Evolutionary conservation across 2,113 vertebrate genomes (phyloP), one percentile per base, ranked within the genome.

Genomic region (Symphodus melops): DNA sequence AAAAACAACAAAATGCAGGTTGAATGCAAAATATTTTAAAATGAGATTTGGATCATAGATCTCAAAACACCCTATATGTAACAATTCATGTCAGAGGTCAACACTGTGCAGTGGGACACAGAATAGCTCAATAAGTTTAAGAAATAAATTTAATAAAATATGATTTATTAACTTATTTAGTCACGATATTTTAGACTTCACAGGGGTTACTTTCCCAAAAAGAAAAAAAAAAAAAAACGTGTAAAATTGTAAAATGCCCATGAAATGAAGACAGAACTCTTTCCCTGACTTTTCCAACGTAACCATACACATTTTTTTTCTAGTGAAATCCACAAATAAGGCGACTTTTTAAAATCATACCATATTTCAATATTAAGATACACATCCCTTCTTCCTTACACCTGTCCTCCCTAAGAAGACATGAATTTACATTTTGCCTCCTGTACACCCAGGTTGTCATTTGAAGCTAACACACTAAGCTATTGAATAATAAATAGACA

Each of bases 401-500:
- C 44, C 23, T 73, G 48, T 59, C 67, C 70, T 51, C 65, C 19
- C 57, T 77, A 80, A 82, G 77, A 23, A 67, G 73, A 73, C 53
- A 19, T 51, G 51, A 54, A 86, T 91, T 87, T 86, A 84, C 84
- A 88, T 89, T 81, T 88, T 74, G 67, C 76, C 55, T 70, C 85
- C 79, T 86, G 77, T 88, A 81, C 72, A 85, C 68, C n/a, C 58
- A 28, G 62, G 78, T 78, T 80, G 71, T 86, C 60, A 88, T 87
- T 74, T 83, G 85, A 78, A 85, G 82, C 82, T 76, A 86, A 89
- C 80, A 78, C 63, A 57, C 77, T 20, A 70, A 76, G 82, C 72
- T 82, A 74, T 75, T 91, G 85, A 89, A 93, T 91, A 87, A 85
- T 91, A 85, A 90, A 90, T 86, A 82, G 75, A 90, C 75, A 81